Evolutionary conservation across 2,797 vertebrate species (phyloP).

Genomic region (Eremophila alpestris): DNA sequence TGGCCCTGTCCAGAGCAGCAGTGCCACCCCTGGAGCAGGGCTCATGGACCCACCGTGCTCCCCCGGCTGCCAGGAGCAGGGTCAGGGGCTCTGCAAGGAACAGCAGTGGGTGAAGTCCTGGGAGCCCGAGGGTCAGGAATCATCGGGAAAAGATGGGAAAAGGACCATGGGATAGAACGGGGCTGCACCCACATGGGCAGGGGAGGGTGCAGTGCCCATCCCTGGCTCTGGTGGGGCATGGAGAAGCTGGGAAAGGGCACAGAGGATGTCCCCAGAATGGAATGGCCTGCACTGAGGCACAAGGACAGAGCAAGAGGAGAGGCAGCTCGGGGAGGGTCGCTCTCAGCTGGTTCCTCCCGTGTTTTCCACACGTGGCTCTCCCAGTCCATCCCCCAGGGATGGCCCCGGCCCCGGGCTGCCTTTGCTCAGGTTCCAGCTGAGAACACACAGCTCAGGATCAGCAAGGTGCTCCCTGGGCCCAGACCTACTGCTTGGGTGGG

Average conservation of each 20-base stretch:
- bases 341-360: neutral
- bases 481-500: neutral
- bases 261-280: neutral
- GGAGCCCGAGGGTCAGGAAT: neutral
- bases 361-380: neutral
- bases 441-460: neutral
- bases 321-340: neutral
- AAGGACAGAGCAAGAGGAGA: rapidly evolving
- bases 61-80: rapidly evolving
- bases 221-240: rapidly evolving
- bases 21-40: neutral
- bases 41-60: rapidly evolving
- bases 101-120: rapidly evolving
- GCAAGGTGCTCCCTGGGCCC: neutral
- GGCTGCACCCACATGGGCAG: neutral
- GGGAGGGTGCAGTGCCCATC: neutral
- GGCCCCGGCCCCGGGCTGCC: neutral
- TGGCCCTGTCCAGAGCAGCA: neutral
- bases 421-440: neutral
- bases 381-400: rapidly evolving
- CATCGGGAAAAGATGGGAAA: neutral
- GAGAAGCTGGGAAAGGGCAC: neutral
- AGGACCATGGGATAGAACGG: neutral
- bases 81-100: neutral
- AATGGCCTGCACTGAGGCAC: neutral